Percentiles rank a stretch among this genome's conserved stretches.
These are phyloP conservation scores for Amaurobius ferox DNA, from an alignment of 2,888 invertebrate species.

Conservation along the genomic window DNA sequence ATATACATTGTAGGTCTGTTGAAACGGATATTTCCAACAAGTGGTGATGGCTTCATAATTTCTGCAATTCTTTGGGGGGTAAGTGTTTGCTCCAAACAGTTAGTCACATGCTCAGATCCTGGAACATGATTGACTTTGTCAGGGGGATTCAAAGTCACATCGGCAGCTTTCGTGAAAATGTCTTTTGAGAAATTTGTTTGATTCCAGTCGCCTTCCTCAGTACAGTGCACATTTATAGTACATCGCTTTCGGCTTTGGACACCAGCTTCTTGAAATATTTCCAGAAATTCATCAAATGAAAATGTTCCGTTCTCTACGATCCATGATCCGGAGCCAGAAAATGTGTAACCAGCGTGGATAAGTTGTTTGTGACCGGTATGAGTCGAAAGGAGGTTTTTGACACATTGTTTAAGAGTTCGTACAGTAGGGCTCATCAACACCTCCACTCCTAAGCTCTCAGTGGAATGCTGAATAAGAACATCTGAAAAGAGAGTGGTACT, in stretches of 20 bases:
- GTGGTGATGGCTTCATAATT: slow-evolving; percentile 93
- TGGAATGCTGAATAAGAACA: slow-evolving; percentile 94
- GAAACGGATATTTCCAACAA: slow-evolving; percentile 94
- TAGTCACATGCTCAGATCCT: slow-evolving; percentile 86
- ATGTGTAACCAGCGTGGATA: slow-evolving; percentile 96
- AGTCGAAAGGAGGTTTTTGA: slow-evolving; percentile 93
- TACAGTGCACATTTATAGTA: slow-evolving; percentile 90
- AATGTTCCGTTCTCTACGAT: slow-evolving; percentile 97
- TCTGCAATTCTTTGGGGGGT: slow-evolving; percentile 87
- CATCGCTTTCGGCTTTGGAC: slow-evolving; percentile 94
- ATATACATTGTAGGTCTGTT: slow-evolving; percentile 97
- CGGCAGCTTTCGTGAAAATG: slow-evolving; percentile 76
- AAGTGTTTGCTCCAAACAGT: slow-evolving; percentile 89
- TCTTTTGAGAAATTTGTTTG: slow-evolving; percentile 81
- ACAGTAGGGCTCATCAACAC: slow-evolving; percentile 96
- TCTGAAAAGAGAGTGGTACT: slow-evolving; percentile 82
- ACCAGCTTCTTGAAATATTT: slow-evolving; percentile 93
- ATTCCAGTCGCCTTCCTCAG: slow-evolving; percentile 91
- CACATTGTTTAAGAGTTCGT: slow-evolving; percentile 94
- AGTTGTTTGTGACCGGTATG: slow-evolving; percentile 96
- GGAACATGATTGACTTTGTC: slow-evolving; percentile 87
- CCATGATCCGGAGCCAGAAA: slow-evolving; percentile 97
- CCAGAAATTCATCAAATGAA: slow-evolving; percentile 91
- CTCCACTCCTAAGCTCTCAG: slow-evolving; percentile 95
- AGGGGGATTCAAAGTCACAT: slow-evolving; percentile 85